Base-by-base conservation (phyloP, 2,888 invertebrate genomes). In the Trachelus troglodyta region DNA sequence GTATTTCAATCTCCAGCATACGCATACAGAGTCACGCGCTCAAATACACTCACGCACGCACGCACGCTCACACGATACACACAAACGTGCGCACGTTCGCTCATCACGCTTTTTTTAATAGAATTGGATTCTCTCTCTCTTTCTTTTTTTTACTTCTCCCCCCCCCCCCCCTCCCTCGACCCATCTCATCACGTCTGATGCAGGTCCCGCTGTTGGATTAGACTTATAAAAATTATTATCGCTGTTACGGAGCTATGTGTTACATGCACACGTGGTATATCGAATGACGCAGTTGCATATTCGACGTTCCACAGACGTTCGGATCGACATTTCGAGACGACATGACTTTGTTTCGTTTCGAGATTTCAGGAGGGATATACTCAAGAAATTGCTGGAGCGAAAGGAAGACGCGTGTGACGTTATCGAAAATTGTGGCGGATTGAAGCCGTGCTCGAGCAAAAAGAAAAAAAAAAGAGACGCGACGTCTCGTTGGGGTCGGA, bases 151-250 rank as follows among this genome's bases (percentile, higher is more conserved):
- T 33, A 71, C 37, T 56, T 78, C 69, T 23, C 75, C 35, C 15
- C 68, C 75, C n/a, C 56, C 73, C 0, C 35, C 68, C 40, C 77
- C 75, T 83, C 77, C 79, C 78, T 75, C 33, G 75, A 79, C 77
- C 79, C 79, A 80, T 79, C 71, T 34, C 33, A 33, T 56, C 77
- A 37, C 69, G 33, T 34, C 34, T 31, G 35, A 74, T 74, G 69
- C 75, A 78, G 71, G 69, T 34, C 40, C 37, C 69, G 15, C 77
- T 71, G 73, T 40, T 37, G 34, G 31, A 37, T 35, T 74, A 40
- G 56, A 73, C 74, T 76, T 37, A 74, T 79, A 73, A 85, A 84
- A 84, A 85, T 85, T 83, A 84, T 85, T 83, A 83, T 85, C 82
- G 79, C 83, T 83, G 84, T 80, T 82, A 79, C 82, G 81, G 79